These are phyloP conservation scores for Prolemur simus DNA, from an alignment of 2,113 vertebrate genomes.

Conservation along the genomic window DNA sequence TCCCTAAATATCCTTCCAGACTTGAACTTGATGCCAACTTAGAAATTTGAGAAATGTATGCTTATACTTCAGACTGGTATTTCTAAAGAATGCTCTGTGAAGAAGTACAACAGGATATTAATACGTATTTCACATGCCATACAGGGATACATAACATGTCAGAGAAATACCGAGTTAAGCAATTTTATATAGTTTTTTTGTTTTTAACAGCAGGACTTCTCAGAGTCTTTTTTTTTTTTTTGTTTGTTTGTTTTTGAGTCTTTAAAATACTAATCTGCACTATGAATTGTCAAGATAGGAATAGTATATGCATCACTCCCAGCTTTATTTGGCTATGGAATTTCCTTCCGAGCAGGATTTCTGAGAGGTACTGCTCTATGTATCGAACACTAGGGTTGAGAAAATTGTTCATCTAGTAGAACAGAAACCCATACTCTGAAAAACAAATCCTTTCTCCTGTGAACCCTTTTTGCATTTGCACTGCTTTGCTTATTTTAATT, in stretches of 20 bases:
- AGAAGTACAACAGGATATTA: not conserved
- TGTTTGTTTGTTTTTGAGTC: not conserved
- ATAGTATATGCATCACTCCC: not conserved
- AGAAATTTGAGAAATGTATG: not conserved
- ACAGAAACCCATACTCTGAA: not conserved
- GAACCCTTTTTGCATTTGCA: not conserved
- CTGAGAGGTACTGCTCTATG: not conserved
- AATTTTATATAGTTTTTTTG: not conserved
- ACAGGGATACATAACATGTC: not conserved
- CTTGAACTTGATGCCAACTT: not conserved
- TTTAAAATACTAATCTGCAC: not conserved
- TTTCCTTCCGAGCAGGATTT: not conserved
- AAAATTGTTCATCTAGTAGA: not conserved
- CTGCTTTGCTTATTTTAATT: not conserved
- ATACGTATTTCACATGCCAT: rapidly evolving
- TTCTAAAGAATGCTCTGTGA: not conserved
- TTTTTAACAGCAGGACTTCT: not conserved
- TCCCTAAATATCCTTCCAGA: not conserved
- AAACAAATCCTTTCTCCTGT: not conserved
- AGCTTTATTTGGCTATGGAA: not conserved
- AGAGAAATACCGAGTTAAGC: not conserved
- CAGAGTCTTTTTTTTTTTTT: not conserved
- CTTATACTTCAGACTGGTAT: not conserved
- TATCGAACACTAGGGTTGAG: not conserved
- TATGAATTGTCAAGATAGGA: not conserved